Evolutionary conservation across 2,797 vertebrate species (phyloP).

Genomic region (Coregonus sp.): DNA sequence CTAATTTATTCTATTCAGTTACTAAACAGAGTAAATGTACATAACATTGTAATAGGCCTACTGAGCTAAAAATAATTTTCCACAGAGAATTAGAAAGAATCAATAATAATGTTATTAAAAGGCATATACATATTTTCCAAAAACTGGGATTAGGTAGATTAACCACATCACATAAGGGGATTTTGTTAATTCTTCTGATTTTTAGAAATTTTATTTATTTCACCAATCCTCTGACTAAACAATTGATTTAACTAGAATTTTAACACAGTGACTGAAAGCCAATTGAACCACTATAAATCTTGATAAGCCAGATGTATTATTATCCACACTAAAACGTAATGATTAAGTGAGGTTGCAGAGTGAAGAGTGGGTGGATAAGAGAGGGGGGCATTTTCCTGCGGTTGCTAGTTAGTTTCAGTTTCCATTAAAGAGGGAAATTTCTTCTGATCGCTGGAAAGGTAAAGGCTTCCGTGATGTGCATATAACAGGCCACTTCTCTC

Average conservation of each 20-base stretch:
- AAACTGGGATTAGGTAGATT: not conserved
- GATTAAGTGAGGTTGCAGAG: not conserved
- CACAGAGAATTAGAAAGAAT: not conserved
- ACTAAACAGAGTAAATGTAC: not conserved
- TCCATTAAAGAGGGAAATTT: conserved; percentile 41
- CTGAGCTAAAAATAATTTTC: not conserved
- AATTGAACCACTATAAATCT: not conserved
- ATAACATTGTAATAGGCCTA: not conserved
- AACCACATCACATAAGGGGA: not conserved
- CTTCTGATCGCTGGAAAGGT: conserved; percentile 39
- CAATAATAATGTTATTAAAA: not conserved
- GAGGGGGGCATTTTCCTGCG: not conserved
- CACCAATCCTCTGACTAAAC: not conserved
- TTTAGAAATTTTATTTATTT: not conserved
- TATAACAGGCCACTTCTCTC: conserved; percentile 39
- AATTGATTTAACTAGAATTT: not conserved
- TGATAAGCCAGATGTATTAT: not conserved
- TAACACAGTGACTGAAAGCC: not conserved
- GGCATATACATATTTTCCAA: not conserved
- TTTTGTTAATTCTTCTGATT: not conserved
- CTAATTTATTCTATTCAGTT: not conserved
- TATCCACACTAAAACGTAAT: not conserved
- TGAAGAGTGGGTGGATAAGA: not conserved
- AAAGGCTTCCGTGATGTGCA: conserved; percentile 18
- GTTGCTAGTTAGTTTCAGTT: conserved; percentile 52